Evolutionary conservation across 2,888 invertebrate genomes (phyloP).

Genomic region (Osmoderma eremita): DNA sequence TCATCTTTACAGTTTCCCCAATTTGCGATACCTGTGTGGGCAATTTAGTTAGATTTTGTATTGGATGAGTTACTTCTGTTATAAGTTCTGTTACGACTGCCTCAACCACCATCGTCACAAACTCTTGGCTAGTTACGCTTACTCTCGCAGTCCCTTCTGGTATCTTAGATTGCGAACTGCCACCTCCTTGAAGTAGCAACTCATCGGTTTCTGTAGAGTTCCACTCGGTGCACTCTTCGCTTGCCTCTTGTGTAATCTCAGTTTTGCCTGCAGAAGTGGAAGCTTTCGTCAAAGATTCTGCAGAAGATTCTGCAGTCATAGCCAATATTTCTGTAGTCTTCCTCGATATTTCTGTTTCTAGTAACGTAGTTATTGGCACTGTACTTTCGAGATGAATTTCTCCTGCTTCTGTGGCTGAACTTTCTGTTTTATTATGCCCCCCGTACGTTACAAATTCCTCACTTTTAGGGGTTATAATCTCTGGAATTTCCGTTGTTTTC

Average conservation of each 20-base stretch:
- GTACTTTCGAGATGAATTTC: too few species aligned
- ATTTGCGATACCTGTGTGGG: background rate
- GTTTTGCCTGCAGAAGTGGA: too few species aligned
- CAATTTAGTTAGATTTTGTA: background rate
- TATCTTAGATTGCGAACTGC: background rate
- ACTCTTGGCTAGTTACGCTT: background rate
- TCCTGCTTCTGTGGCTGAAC: too few species aligned
- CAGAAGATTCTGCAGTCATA: too few species aligned
- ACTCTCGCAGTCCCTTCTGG: background rate
- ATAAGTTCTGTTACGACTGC: background rate
- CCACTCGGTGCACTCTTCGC: constrained; percentile 11
- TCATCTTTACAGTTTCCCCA: background rate
- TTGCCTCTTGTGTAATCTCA: background rate
- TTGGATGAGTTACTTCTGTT: background rate
- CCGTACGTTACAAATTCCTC: too few species aligned
- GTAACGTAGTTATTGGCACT: too few species aligned
- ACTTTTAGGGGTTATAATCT: too few species aligned
- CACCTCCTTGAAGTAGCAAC: background rate
- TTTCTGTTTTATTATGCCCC: too few species aligned
- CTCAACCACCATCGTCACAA: background rate
- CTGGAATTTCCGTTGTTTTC: too few species aligned
- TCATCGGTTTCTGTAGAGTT: background rate
- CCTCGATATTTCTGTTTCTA: too few species aligned
- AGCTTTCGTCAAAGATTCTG: too few species aligned
- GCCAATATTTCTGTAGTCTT: too few species aligned